A percentile compares a stretch with the other conserved stretches of the same genome.
Evolutionary conservation across 2,797 vertebrate species (phyloP).

Genomic region (Nasua narica): DNA sequence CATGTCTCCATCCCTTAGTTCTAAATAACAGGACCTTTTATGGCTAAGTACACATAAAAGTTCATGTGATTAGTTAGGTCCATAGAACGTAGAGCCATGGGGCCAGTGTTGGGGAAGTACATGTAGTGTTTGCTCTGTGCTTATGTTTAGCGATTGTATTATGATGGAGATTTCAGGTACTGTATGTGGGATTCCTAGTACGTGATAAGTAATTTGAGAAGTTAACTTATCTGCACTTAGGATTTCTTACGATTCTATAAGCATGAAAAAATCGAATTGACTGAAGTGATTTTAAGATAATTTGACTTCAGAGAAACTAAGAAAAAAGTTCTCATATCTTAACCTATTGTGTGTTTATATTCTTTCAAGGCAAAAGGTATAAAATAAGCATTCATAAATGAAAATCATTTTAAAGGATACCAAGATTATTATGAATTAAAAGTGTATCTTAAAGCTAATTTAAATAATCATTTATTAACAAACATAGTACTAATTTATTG

Average conservation of each 20-base stretch:
- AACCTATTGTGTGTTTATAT: not conserved
- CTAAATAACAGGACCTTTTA: conserved; percentile 78
- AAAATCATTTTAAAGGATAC: conserved; percentile 15
- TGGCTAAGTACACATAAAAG: conserved; percentile 71
- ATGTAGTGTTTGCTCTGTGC: conserved; percentile 75
- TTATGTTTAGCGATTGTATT: conserved; percentile 63
- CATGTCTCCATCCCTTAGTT: conserved; percentile 76
- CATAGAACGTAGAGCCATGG: not conserved
- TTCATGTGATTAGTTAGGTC: conserved; percentile 72
- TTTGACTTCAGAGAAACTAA: not conserved
- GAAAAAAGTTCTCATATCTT: not conserved
- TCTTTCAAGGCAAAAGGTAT: not conserved
- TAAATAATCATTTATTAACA: not conserved
- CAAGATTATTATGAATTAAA: not conserved
- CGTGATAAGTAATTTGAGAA: conserved; percentile 80
- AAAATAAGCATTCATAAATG: not conserved
- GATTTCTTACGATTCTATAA: conserved; percentile 75
- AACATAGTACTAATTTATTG: not conserved
- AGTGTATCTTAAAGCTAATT: not conserved
- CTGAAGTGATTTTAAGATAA: conserved; percentile 34
- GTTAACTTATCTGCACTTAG: conserved; percentile 62
- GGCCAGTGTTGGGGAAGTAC: conserved; percentile 62
- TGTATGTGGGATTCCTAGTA: conserved; percentile 21
- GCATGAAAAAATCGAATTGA: not conserved
- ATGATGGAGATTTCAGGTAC: conserved; percentile 70